phyloP scores from a whole-genome alignment of 2,888 invertebrate genomes.

The Halictus ligatus region DNA sequence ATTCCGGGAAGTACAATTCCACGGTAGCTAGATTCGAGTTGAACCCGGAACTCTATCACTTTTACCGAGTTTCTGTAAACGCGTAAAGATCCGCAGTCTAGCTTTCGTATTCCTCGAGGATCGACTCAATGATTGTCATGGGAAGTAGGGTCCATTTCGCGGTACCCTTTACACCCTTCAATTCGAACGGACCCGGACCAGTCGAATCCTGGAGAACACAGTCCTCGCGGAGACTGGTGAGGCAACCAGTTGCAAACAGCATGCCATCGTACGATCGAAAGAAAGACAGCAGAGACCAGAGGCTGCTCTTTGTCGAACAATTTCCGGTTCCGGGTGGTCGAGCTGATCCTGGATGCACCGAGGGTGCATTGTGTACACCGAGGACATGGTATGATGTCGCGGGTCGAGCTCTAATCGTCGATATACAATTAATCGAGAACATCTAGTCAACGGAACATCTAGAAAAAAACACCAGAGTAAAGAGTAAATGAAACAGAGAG shows the following conservation, averaged over 20 bases:
- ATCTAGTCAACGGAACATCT: conserved; percentile 69
- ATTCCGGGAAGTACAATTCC: not conserved
- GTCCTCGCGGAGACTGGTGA: not conserved
- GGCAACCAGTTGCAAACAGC: not conserved
- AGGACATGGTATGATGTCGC: conserved; percentile 37
- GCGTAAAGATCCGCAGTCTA: not conserved
- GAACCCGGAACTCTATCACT: no score
- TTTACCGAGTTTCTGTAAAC: not conserved
- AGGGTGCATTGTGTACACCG: conserved; percentile 45
- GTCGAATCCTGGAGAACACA: not conserved
- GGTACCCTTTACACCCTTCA: no score
- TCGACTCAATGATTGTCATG: not conserved
- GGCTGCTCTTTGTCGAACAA: not conserved
- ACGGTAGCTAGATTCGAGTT: no score
- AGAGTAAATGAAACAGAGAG: conserved; percentile 38
- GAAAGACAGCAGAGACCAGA: not conserved
- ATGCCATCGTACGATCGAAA: not conserved
- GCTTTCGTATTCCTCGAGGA: not conserved
- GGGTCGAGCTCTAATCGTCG: not conserved
- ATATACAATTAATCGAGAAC: conserved; percentile 49
- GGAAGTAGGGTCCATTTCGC: not conserved
- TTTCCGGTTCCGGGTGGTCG: conserved; percentile 32
- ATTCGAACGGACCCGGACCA: not conserved
- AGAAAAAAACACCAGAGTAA: conserved; percentile 66
- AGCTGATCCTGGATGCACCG: conserved; percentile 42